Percentiles rank a stretch among this genome's conserved stretches.
phyloP scores from a whole-genome alignment of 1,140 invertebrate species.

The Acromyrmex charruanus region DNA sequence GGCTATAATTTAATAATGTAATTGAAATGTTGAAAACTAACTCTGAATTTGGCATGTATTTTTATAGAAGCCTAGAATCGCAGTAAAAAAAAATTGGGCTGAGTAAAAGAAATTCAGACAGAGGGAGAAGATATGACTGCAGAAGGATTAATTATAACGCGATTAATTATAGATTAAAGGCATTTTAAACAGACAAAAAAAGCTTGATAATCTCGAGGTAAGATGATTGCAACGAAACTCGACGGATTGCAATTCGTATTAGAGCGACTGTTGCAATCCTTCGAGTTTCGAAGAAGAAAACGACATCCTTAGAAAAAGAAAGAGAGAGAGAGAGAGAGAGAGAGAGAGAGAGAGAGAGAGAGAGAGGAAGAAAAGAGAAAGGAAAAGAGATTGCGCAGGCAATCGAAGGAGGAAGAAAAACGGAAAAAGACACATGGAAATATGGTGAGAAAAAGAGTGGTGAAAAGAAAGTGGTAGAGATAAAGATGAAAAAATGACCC shows the following conservation, averaged over 20 bases:
- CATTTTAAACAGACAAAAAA: neutral
- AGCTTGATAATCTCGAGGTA: neutral
- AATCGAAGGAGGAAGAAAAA: conserved; percentile 2
- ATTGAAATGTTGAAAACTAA: no score
- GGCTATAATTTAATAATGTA: no score
- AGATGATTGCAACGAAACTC: neutral
- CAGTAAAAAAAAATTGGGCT: no score
- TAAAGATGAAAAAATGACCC: no score
- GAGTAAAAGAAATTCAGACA: no score
- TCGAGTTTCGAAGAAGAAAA: neutral
- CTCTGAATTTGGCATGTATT: no score
- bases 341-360: neutral
- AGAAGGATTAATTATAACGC: neutral
- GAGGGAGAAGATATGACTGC: no score
- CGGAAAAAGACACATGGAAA: conserved; percentile 29
- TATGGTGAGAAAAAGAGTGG: conserved; percentile 11
- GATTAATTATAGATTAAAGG: neutral
- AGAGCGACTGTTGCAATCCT: neutral
- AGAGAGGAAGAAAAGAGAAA: conserved; percentile 5
- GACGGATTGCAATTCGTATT: conserved; percentile 7
- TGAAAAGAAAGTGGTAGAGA: neutral
- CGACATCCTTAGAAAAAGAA: conserved; percentile 1
- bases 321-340: conserved; percentile 2
- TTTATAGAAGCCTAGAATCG: no score
- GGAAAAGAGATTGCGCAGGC: conserved; percentile 31